Evolutionary conservation across 2,797 vertebrate species (phyloP).

Genomic region (Tapirus indicus): DNA sequence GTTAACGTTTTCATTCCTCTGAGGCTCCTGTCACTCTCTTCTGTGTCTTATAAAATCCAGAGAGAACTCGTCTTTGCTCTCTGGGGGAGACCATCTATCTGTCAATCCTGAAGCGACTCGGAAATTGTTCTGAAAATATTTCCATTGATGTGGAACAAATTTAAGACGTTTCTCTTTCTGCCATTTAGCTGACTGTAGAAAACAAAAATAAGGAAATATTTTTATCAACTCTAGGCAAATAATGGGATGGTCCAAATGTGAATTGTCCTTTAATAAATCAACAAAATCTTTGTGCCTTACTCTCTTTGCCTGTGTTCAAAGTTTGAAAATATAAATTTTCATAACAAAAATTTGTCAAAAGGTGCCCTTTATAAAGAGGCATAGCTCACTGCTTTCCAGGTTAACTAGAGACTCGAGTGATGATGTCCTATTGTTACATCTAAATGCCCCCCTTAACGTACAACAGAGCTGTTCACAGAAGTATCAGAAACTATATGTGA

Average conservation of each 20-base stretch:
- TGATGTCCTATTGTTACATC: background rate
- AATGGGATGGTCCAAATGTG: background rate
- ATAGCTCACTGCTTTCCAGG: background rate
- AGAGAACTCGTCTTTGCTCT: background rate
- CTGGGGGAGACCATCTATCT: background rate
- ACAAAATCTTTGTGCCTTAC: background rate
- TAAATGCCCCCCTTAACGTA: conserved; percentile 12
- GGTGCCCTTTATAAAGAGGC: background rate
- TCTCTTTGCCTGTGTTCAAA: background rate
- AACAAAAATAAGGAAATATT: background rate
- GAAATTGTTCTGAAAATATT: background rate
- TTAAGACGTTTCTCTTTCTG: background rate
- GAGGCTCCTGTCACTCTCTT: background rate
- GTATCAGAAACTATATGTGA: conserved; percentile 1
- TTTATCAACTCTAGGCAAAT: background rate
- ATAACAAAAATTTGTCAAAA: background rate
- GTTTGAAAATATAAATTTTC: background rate
- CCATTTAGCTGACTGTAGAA: background rate
- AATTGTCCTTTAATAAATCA: background rate
- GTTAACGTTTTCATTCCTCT: background rate
- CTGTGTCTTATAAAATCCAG: background rate
- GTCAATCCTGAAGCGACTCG: background rate
- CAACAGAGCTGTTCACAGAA: conserved; percentile 42
- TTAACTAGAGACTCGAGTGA: conserved; percentile 43
- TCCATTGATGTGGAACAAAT: background rate